phyloP scores from a whole-genome alignment of 2,888 invertebrate species.

The Phalera bucephala region DNA sequence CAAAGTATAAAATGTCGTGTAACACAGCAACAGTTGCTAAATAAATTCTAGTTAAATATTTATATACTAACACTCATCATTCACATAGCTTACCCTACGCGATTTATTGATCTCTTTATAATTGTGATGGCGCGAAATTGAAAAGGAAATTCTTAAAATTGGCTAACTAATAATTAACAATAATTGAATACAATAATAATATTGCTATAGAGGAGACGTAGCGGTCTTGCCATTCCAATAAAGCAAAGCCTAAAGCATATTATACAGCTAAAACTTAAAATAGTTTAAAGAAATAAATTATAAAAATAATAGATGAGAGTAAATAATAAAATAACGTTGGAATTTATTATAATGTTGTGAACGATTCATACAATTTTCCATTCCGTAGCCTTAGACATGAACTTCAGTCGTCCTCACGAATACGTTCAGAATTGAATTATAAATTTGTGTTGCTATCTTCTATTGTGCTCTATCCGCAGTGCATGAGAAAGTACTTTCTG shows the following conservation, averaged over 20 bases:
- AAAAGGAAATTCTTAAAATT: conserved; percentile 61
- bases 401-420: conserved; percentile 27
- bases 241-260: conserved; percentile 66
- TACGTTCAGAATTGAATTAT: conserved; percentile 30
- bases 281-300: conserved; percentile 68
- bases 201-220: conserved; percentile 58
- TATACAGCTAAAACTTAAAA: conserved; percentile 62
- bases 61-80: conserved; percentile 67
- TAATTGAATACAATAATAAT: conserved; percentile 61
- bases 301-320: conserved; percentile 50
- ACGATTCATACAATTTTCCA: conserved; percentile 34
- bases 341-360: conserved; percentile 43
- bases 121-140: conserved; percentile 74
- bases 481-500: conserved; percentile 41
- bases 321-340: conserved; percentile 40
- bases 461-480: conserved; percentile 67
- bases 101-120: conserved; percentile 60
- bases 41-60: conserved; percentile 61
- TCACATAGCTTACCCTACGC: conserved; percentile 58
- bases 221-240: conserved; percentile 60
- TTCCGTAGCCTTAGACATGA: conserved; percentile 30
- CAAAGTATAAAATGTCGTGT: conserved; percentile 51
- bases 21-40: conserved; percentile 71
- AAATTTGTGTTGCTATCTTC: conserved; percentile 26
- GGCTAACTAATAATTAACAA: conserved; percentile 70